phyloP scores from a whole-genome alignment of 2,888 invertebrate genomes.

The Oxycera nigricornis region DNA sequence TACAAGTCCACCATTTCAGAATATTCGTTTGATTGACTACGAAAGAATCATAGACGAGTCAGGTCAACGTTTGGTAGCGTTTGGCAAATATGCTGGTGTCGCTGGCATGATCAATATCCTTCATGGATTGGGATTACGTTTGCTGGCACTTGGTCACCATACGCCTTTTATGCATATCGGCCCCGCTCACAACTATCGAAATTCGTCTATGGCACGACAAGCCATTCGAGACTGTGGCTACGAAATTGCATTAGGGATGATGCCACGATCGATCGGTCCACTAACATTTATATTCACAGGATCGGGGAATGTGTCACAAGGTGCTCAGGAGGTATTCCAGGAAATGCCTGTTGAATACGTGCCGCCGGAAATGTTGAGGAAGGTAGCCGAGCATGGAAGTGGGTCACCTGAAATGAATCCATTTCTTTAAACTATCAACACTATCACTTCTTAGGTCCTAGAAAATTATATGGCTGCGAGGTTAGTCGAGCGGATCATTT shows the following conservation, averaged over 20 bases:
- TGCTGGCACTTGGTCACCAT: conserved; percentile 94
- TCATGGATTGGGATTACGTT: conserved; percentile 92
- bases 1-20: conserved; percentile 57
- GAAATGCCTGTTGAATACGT: conserved; percentile 98
- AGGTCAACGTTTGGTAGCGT: conserved; percentile 94
- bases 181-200: conserved; percentile 97
- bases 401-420: conserved; percentile 58
- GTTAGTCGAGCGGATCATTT: conserved; percentile 93
- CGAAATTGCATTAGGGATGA: conserved; percentile 92
- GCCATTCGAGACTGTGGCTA: conserved; percentile 99
- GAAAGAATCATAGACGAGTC: conserved; percentile 91
- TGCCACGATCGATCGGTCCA: conserved; percentile 98
- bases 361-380: conserved; percentile 90
- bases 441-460: conserved; percentile 80
- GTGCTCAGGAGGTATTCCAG: conserved; percentile 91
- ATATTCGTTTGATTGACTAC: conserved; percentile 96
- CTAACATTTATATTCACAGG: conserved; percentile 98
- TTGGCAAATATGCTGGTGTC: conserved; percentile 98
- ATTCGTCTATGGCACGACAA: conserved; percentile 96
- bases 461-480: conserved; percentile 96
- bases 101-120: conserved; percentile 99
- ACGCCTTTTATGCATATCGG: conserved; percentile 99
- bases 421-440: neutral
- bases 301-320: conserved; percentile 95
- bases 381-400: conserved; percentile 98